Conservation (phyloP, 2,113 vertebrate species). For the Crotophaga sulcirostris region DNA sequence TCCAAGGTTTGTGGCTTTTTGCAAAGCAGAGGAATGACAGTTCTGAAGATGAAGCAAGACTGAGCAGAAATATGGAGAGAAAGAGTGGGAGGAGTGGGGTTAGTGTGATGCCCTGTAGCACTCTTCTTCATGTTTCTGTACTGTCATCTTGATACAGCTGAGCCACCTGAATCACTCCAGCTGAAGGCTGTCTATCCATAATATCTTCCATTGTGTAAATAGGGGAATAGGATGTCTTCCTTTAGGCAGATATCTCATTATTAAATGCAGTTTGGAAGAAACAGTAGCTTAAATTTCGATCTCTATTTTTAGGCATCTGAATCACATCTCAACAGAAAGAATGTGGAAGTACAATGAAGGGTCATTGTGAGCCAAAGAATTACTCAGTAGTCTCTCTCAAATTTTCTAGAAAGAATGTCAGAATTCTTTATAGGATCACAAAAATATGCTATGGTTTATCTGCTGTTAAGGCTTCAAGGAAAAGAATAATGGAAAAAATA, state of each 20-base stretch:
- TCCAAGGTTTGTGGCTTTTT: neutral
- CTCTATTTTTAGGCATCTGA: neutral
- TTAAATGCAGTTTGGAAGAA: neutral
- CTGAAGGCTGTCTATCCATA: neutral
- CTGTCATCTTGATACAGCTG: neutral
- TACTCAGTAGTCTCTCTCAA: neutral
- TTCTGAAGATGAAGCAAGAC: neutral
- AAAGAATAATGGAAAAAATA: neutral
- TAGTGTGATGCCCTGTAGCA: neutral
- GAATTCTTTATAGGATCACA: neutral
- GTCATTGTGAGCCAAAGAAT: neutral
- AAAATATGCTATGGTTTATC: neutral
- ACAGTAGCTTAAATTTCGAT: neutral
- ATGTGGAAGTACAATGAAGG: neutral
- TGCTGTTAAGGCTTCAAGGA: neutral
- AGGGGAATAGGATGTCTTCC: neutral
- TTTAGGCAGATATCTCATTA: neutral
- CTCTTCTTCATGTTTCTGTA: neutral
- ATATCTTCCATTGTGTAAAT: neutral
- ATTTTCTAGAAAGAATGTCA: neutral
- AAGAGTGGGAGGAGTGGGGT: neutral
- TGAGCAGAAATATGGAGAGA: neutral
- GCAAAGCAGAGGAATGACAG: neutral
- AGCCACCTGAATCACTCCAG: neutral
- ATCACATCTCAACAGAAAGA: neutral